Evolutionary conservation across 1,140 invertebrate genomes (phyloP), one percentile per base, ranked within the genome.

Genomic region (Melipona quadrifasciata): DNA sequence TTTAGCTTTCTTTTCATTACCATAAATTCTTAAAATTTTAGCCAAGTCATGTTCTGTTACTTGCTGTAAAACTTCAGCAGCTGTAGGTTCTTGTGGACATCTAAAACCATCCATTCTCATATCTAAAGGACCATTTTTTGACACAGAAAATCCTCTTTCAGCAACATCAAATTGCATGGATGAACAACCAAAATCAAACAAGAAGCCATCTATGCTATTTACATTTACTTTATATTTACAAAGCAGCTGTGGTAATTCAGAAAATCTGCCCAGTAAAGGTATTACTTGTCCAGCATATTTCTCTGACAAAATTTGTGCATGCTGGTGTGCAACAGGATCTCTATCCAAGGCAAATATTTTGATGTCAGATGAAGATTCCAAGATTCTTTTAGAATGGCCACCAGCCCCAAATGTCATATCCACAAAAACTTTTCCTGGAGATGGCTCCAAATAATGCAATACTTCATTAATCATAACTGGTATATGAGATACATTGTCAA

Each of bases 341-440:
- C 98, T 95, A 93, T 99, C 99, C 85, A 99, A 94, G n/a, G 97
- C 97, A 91, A 97, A 96, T 24, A 99, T 94, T 88, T 94, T 96
- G 16, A 96, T 92, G 90, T 95, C 91, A 16, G 95, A 94, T 61
- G 94, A 91, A 55, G 92, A 85, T 90, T 96, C 92, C 79, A 98
- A 93, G 84, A 98, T 95, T 93, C 92, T 90, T 89, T 94, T 94
- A 86, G 97, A 96, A 93, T 99, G 98, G n/a, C 98, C 98, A 47
- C 99, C 99, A 80, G 97, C 97, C 67, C 99, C 98, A 96, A 99
- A 99, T 51, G 99, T 99, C 97, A 98, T 98, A 91, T 99, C 98
- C 71, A 99, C 95, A 81, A 97, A 96, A 27, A 95, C 92, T 86
- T 97, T 95, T 81, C 96, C 94, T 65, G 96, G 93, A 80, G 93